Evolutionary conservation across 2,888 invertebrate species (phyloP).

Genomic region (Bombylius discolor): DNA sequence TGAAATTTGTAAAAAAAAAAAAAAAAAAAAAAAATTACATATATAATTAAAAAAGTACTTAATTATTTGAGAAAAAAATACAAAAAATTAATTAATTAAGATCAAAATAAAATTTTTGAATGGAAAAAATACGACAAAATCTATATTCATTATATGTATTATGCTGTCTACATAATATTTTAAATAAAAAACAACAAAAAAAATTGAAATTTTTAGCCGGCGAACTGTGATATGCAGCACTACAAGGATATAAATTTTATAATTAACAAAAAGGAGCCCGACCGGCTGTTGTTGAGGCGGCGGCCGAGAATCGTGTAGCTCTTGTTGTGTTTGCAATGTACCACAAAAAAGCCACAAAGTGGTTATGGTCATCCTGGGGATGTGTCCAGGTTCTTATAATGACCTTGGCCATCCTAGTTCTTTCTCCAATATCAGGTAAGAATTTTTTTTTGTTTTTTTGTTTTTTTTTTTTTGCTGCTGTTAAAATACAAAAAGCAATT

Average conservation of each 20-base stretch:
- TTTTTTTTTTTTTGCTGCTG: not conserved
- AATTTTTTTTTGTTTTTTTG: not conserved
- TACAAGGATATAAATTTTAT: constrained; percentile 15
- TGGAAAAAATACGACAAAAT: no score
- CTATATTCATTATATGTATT: no score
- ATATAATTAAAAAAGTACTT: no score
- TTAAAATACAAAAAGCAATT: no score
- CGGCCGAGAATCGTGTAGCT: constrained; percentile 18
- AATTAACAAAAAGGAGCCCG: constrained; percentile 15
- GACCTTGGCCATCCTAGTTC: constrained; percentile 17
- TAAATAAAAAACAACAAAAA: not conserved
- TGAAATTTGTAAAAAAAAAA: no score
- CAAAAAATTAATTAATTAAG: no score
- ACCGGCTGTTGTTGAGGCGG: constrained; percentile 16
- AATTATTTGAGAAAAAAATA: no score
- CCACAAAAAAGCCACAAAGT: constrained; percentile 14
- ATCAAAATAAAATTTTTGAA: no score
- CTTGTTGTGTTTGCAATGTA: constrained; percentile 12
- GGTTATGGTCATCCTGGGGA: constrained; percentile 18
- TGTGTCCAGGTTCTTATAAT: constrained; percentile 16
- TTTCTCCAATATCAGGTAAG: constrained; percentile 13
- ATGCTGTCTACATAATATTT: not conserved
- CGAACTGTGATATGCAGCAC: constrained; percentile 18
- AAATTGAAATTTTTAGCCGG: constrained; percentile 7
- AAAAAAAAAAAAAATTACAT: no score